phyloP scores from a whole-genome alignment of 2,888 invertebrate species.

The Adelognathus sp. region DNA sequence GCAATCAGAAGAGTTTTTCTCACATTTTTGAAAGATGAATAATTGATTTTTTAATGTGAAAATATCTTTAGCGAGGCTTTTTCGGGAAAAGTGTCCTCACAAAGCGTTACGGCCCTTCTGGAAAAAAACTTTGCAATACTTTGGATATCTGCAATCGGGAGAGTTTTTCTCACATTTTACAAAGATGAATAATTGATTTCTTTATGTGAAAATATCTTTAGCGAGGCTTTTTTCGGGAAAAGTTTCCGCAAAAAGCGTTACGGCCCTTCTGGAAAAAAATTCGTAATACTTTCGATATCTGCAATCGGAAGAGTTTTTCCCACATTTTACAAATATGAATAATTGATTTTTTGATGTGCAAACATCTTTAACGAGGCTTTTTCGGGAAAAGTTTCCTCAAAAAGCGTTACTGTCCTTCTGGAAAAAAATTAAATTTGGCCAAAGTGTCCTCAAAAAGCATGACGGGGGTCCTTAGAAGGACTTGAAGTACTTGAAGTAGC shows the following conservation, averaged over 20 bases:
- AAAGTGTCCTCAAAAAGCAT: no score
- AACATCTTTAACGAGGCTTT: not conserved
- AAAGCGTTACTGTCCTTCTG: no score
- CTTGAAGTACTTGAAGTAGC: no score
- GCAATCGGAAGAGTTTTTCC: not conserved
- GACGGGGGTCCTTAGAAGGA: no score
- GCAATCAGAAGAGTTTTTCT: not conserved
- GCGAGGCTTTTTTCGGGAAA: not conserved
- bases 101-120: not conserved
- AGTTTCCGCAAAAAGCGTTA: not conserved
- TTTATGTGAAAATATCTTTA: not conserved
- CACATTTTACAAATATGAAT: not conserved
- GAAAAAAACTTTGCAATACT: not conserved
- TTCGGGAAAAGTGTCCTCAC: not conserved
- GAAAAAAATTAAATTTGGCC: no score
- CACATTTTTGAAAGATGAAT: not conserved
- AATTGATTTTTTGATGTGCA: not conserved
- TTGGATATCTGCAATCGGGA: constrained; percentile 3
- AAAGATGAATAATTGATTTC: not conserved
- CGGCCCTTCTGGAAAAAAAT: not conserved
- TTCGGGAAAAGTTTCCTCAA: no score
- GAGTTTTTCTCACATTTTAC: not conserved
- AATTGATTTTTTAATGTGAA: not conserved
- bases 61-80: not conserved
- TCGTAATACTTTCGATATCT: not conserved